Percentiles rank a stretch among this genome's conserved stretches.
Evolutionary conservation across 2,797 vertebrate species (phyloP).

Genomic region (Gallinago nigripennis): DNA sequence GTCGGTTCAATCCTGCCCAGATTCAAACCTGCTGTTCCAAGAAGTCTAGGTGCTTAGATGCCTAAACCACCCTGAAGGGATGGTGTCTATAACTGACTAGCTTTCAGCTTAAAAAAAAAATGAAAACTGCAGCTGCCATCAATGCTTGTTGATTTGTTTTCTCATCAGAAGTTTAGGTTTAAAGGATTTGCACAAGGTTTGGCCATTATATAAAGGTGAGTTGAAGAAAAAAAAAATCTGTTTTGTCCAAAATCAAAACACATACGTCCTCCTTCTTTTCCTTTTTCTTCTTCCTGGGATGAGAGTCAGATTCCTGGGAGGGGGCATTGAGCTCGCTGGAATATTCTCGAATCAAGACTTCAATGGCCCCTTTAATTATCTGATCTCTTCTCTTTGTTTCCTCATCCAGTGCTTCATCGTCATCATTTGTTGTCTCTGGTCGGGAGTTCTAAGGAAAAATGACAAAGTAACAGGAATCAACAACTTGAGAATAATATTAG

Average conservation of each 20-base stretch:
- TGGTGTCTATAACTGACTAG: slow-evolving; percentile 61
- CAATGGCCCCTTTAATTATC: slow-evolving; percentile 93
- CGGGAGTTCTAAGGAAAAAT: slow-evolving; percentile 81
- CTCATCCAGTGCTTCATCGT: slow-evolving; percentile 94
- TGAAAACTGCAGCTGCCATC: slow-evolving; percentile 54
- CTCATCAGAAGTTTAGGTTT: slow-evolving; percentile 63
- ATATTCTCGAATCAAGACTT: slow-evolving; percentile 95
- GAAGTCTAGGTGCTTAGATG: slow-evolving; percentile 47
- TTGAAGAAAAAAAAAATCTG: slow-evolving; percentile 67
- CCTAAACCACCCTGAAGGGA: slow-evolving; percentile 53
- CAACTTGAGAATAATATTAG: not conserved
- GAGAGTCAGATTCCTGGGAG: slow-evolving; percentile 93
- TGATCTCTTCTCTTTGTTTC: slow-evolving; percentile 96
- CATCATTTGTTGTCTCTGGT: slow-evolving; percentile 81
- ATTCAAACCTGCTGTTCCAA: slow-evolving; percentile 65
- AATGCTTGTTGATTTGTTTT: slow-evolving; percentile 67
- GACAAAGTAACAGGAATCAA: slow-evolving; percentile 48
- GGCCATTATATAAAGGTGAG: slow-evolving; percentile 74
- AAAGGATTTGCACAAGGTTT: slow-evolving; percentile 66
- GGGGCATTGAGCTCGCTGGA: slow-evolving; percentile 95
- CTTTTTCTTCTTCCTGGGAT: slow-evolving; percentile 95
- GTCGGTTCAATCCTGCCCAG: slow-evolving; percentile 48
- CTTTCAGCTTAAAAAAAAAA: slow-evolving; percentile 43
- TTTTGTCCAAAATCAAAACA: slow-evolving; percentile 79
- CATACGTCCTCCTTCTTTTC: slow-evolving; percentile 98